These are phyloP conservation scores for Seira sanloemensis DNA, from an alignment of 2,888 invertebrate species.

Conservation along the genomic window DNA sequence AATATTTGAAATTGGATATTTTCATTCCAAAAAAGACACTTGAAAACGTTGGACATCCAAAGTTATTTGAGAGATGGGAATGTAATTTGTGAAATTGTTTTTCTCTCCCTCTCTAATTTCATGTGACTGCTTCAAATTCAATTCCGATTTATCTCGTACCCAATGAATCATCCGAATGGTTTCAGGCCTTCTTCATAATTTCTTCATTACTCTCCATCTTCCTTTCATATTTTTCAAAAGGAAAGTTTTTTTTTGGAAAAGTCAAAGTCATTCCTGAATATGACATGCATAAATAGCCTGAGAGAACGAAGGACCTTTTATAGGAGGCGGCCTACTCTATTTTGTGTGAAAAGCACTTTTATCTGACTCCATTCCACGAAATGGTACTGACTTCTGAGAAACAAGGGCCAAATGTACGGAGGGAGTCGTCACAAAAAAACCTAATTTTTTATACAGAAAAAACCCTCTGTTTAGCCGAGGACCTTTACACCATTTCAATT, in stretches of 20 bases:
- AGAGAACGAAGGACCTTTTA: not conserved
- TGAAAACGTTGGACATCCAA: too few species aligned
- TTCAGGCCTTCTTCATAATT: too few species aligned
- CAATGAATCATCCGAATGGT: too few species aligned
- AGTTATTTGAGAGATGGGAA: too few species aligned
- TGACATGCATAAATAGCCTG: slow-evolving; percentile 13
- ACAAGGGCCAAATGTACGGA: not conserved
- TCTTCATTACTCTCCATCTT: not conserved
- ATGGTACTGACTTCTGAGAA: not conserved
- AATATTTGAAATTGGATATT: too few species aligned
- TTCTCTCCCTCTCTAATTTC: too few species aligned
- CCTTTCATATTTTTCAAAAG: not conserved
- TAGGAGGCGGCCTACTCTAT: not conserved
- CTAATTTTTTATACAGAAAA: slow-evolving; percentile 10
- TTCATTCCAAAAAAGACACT: too few species aligned
- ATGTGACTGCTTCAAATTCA: too few species aligned
- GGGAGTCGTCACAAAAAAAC: slow-evolving; percentile 10
- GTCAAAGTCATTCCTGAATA: slow-evolving; percentile 2
- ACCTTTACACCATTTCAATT: not conserved
- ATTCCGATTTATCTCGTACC: too few species aligned
- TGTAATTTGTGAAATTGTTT: too few species aligned
- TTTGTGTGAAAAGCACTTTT: slow-evolving; percentile 10
- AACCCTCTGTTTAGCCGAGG: not conserved
- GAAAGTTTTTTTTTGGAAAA: not conserved
- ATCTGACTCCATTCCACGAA: not conserved